Base-by-base conservation (phyloP, 1,140 invertebrate species). In the Drosophila arawakana region DNA sequence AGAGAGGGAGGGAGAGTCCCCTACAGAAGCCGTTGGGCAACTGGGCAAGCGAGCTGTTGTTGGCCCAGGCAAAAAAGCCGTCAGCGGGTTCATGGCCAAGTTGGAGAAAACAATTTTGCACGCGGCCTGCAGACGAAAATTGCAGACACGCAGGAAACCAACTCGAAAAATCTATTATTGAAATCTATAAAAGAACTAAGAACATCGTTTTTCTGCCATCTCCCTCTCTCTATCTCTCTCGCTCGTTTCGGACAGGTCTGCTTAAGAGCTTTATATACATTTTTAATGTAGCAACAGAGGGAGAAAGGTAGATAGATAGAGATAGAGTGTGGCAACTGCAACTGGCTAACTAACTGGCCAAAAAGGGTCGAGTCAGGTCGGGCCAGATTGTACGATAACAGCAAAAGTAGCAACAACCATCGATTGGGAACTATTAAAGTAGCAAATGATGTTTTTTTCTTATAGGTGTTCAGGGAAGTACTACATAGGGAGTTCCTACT, bases 141-240 rank as follows among this genome's bases (percentile, higher is more conserved):
- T 83, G 81, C 82, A 69, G 83, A 60, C 58, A 85, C 78, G 80
- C 81, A 82, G 86, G 88, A 90, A 90, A 90, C 88, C 86, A 68
- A 90, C 78, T 90, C 74, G 82, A 86, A 88, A 84, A 91, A 91
- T 91, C 88, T 91, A 91, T 91, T 91, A 91, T 91, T 91, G 88
- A 91, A 91, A 91, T 91, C 88, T 91, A 91, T 91, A 86, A 91
- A 91, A 90, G 76, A 63, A 57, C 54, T 57, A 41, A 41, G 35
- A 88, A 65, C 77, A 43, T n/a, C 11, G 11, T 10, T 10, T 13
- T 43, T 43, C 30, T 7, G 46, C 15, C 8, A 2, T 30, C 25
- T 30, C 7, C 6, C 8, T 5, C 13, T 25, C 13, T 10, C 7
- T 7, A 10, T 62, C 8, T 7, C 8, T 50, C 9, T 63, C 35